Conservation (phyloP, 1,140 invertebrate species). For the Fopius arisanus region DNA sequence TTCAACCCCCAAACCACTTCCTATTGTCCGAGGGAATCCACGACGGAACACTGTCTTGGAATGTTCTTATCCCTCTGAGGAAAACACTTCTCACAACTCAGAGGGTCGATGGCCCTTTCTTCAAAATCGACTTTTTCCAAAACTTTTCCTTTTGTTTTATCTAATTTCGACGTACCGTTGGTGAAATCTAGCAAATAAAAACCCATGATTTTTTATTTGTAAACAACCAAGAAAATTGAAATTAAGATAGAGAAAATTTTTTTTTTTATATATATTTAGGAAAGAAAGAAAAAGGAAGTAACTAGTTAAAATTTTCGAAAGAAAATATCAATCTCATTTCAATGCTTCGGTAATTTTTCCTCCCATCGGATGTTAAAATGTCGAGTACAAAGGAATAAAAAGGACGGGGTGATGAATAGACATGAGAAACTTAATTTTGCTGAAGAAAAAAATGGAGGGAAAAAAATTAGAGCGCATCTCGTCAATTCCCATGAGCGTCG, state of each 20-base stretch:
- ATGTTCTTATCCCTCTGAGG: background rate
- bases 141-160: constrained; percentile 9
- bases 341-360: background rate
- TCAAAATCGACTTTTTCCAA: constrained; percentile 7
- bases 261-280: too few species aligned
- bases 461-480: constrained; percentile 2
- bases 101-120: constrained; percentile 26
- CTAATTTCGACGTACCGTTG: too few species aligned
- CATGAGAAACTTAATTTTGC: constrained; percentile 28
- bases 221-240: too few species aligned
- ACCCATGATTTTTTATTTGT: too few species aligned
- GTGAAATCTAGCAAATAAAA: too few species aligned
- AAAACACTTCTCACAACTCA: background rate
- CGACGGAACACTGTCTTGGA: background rate
- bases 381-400: background rate
- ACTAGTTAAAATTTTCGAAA: too few species aligned
- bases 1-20: background rate
- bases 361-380: background rate
- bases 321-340: background rate
- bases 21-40: constrained; percentile 3
- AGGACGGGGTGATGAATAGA: constrained; percentile 20
- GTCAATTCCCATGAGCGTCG: constrained; percentile 22
- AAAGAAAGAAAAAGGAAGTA: too few species aligned
- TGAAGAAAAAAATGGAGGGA: background rate
- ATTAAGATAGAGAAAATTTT: too few species aligned